A percentile compares a stretch with the other conserved stretches of the same genome.
phyloP scores from a whole-genome alignment of 2,888 invertebrate species.

The Campaea margaritaria region DNA sequence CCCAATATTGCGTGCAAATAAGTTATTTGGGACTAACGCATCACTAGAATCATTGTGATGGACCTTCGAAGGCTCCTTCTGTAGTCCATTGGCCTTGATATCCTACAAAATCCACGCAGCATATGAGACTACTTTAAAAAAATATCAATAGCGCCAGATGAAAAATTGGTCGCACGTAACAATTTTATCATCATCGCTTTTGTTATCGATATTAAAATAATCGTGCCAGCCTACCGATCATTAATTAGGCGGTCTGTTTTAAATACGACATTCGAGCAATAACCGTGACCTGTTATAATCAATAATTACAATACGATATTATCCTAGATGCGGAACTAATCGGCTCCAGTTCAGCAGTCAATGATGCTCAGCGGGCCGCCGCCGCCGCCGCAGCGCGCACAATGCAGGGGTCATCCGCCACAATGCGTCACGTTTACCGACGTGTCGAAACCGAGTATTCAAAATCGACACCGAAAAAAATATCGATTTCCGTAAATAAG shows the following conservation, averaged over 20 bases:
- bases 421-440: conserved; percentile 81
- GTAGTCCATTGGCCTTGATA: too few species aligned
- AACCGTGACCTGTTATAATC: conserved; percentile 80
- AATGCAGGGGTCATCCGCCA: conserved; percentile 77
- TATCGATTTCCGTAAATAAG: conserved; percentile 86
- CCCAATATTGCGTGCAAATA: too few species aligned
- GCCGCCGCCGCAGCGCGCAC: too few species aligned
- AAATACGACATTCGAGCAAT: conserved; percentile 62
- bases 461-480: conserved; percentile 83
- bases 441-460: conserved; percentile 79
- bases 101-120: neutral
- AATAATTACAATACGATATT: conserved; percentile 80
- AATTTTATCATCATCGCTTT: conserved; percentile 57
- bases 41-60: too few species aligned
- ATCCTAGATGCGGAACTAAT: conserved; percentile 77
- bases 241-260: conserved; percentile 73
- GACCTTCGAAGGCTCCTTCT: too few species aligned
- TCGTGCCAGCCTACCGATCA: conserved; percentile 56
- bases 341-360: conserved; percentile 51
- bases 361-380: conserved; percentile 68
- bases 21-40: too few species aligned
- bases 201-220: conserved; percentile 68
- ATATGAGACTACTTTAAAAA: too few species aligned
- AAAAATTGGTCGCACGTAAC: conserved; percentile 59
- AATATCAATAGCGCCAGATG: conserved; percentile 42